A percentile compares a stretch with the other conserved stretches of the same genome.
These are phyloP conservation scores for Sebastiscus tertius DNA, from an alignment of 2,797 vertebrate species.

Conservation along the genomic window DNA sequence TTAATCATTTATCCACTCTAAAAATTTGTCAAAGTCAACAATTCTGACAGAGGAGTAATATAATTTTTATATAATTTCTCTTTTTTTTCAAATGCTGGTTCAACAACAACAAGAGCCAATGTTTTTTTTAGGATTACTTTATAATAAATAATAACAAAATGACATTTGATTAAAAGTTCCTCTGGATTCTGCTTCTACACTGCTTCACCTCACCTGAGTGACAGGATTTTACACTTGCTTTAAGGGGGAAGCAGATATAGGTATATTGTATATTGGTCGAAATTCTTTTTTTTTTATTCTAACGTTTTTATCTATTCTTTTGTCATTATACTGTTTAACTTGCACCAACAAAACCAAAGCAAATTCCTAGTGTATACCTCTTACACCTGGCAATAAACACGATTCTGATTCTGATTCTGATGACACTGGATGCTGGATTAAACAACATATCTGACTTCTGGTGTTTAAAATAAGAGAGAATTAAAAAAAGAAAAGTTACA, in stretches of 20 bases:
- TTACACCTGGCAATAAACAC: too few species aligned
- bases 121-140: not conserved
- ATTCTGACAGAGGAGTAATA: not conserved
- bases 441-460: not conserved
- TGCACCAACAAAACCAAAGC: too few species aligned
- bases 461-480: not conserved
- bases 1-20: not conserved
- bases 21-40: not conserved
- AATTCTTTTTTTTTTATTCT: too few species aligned
- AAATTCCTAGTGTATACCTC: too few species aligned
- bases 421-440: conserved; percentile 18
- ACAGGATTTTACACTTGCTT: not conserved
- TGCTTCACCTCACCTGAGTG: not conserved
- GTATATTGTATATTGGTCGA: too few species aligned
- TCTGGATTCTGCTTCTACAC: not conserved
- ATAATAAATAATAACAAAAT: not conserved
- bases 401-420: too few species aligned
- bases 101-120: not conserved
- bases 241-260: not conserved
- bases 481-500: conserved; percentile 3
- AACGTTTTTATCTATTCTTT: too few species aligned
- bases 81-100: not conserved
- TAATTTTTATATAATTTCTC: not conserved
- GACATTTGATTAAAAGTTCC: not conserved
- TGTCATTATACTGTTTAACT: too few species aligned